These are phyloP conservation scores for Stegana nigrithorax DNA, from an alignment of 2,888 invertebrate genomes.

Conservation along the genomic window DNA sequence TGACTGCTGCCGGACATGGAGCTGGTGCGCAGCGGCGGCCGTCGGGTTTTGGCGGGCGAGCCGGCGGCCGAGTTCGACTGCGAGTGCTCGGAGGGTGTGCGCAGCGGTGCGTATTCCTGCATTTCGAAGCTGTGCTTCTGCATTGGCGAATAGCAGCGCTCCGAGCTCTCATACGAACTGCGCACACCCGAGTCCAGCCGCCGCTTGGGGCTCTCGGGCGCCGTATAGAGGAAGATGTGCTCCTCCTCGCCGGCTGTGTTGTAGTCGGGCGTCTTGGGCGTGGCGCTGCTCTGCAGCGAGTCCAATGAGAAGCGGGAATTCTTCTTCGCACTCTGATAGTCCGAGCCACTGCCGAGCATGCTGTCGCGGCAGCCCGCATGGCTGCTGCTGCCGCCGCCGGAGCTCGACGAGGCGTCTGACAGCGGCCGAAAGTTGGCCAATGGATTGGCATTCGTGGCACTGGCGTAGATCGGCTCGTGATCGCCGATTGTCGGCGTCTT, in stretches of 20 bases:
- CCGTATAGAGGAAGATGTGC: slow-evolving; percentile 65
- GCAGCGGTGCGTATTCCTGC: slow-evolving; percentile 51
- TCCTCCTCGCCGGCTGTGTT: slow-evolving; percentile 63
- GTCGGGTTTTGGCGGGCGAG: slow-evolving; percentile 39
- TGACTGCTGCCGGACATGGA: slow-evolving; percentile 43
- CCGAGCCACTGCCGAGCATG: slow-evolving; percentile 52
- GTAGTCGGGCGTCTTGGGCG: slow-evolving; percentile 66
- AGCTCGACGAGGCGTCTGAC: slow-evolving; percentile 63
- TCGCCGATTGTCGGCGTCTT: slow-evolving; percentile 60
- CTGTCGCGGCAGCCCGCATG: slow-evolving; percentile 41
- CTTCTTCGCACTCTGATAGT: slow-evolving; percentile 64
- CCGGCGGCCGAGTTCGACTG: slow-evolving; percentile 24
- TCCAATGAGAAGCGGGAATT: slow-evolving; percentile 66
- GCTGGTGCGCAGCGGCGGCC: slow-evolving; percentile 45
- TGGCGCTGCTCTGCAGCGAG: slow-evolving; percentile 66
- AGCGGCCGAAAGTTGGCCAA: slow-evolving; percentile 61
- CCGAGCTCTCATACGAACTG: slow-evolving; percentile 56
- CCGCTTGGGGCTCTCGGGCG: slow-evolving; percentile 64
- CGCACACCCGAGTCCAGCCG: slow-evolving; percentile 58
- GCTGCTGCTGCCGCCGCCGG: slow-evolving; percentile 54
- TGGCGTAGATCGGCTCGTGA: slow-evolving; percentile 63
- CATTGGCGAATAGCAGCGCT: slow-evolving; percentile 54
- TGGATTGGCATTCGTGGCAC: slow-evolving; percentile 34
- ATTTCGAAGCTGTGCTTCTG: slow-evolving; percentile 59
- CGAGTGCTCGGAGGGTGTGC: slow-evolving; percentile 40